A percentile compares a stretch with the other conserved stretches of the same genome.
phyloP scores from a whole-genome alignment of 35 echinoderm and acorn worm species.

The Apostichopus japonicus region DNA sequence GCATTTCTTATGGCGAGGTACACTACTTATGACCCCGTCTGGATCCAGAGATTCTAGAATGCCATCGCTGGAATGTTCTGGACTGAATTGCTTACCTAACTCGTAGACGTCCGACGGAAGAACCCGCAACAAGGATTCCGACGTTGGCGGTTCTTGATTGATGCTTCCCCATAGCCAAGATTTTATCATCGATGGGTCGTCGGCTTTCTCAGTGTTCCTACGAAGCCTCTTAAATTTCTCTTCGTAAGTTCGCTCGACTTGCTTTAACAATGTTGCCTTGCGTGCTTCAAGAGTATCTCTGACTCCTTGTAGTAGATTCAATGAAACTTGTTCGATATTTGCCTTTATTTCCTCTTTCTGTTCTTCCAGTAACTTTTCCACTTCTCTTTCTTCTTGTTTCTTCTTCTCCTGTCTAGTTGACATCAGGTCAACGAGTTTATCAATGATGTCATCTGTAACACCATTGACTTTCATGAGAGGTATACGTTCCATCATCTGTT shows the following conservation, averaged over 20 bases:
- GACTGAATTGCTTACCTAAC: neutral
- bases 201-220: neutral
- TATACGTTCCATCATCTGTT: neutral
- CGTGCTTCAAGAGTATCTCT: neutral
- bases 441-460: neutral
- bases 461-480: neutral
- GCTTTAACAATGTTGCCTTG: neutral
- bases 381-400: neutral
- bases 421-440: neutral
- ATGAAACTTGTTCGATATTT: neutral
- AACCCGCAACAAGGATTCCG: neutral
- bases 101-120: neutral
- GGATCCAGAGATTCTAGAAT: neutral
- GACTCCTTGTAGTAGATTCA: neutral
- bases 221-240: neutral
- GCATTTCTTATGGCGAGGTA: neutral
- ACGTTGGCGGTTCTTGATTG: neutral
- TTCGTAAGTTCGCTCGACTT: neutral
- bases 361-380: neutral
- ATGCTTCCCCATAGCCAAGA: neutral
- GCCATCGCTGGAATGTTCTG: neutral
- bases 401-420: neutral
- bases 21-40: neutral
- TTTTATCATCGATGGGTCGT: neutral
- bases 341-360: neutral